These are phyloP conservation scores for Caenorhabditis elegans DNA, from an alignment of 1,140 invertebrate genomes.

Conservation along the genomic window DNA sequence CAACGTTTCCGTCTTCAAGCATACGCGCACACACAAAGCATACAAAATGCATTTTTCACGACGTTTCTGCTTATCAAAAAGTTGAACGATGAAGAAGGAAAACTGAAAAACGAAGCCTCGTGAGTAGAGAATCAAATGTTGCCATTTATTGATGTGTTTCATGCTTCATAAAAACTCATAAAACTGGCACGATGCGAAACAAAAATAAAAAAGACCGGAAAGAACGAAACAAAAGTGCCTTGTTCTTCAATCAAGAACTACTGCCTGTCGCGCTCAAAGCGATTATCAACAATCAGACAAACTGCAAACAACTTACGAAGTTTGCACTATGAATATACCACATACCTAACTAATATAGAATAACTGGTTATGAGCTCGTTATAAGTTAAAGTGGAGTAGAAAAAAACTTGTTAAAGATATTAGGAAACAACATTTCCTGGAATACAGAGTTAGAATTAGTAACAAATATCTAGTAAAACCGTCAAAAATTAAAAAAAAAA, in stretches of 20 bases:
- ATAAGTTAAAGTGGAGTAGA: not conserved
- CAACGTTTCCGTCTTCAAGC: too few species aligned
- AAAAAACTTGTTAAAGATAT: too few species aligned
- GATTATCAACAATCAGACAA: slow-evolving; percentile 26
- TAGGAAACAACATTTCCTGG: too few species aligned
- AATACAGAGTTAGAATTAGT: too few species aligned
- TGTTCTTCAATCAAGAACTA: not conserved
- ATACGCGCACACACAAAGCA: not conserved
- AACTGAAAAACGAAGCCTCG: slow-evolving; percentile 17
- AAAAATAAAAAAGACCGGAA: not conserved
- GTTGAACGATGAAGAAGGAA: not conserved
- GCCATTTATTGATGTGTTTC: too few species aligned
- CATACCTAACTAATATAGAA: not conserved
- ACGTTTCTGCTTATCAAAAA: not conserved
- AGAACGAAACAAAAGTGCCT: not conserved
- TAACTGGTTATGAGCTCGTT: not conserved
- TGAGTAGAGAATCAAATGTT: not conserved
- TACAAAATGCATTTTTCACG: not conserved
- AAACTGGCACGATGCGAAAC: not conserved
- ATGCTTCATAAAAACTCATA: not conserved
- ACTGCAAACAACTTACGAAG: not conserved
- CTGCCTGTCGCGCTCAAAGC: too few species aligned
- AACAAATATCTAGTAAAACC: too few species aligned
- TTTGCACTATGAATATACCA: not conserved
- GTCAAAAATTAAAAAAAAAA: too few species aligned